A percentile compares a stretch with the other conserved stretches of the same genome.
Evolutionary conservation across 2,888 invertebrate species (phyloP).

Genomic region (Hybos culiciformis): DNA sequence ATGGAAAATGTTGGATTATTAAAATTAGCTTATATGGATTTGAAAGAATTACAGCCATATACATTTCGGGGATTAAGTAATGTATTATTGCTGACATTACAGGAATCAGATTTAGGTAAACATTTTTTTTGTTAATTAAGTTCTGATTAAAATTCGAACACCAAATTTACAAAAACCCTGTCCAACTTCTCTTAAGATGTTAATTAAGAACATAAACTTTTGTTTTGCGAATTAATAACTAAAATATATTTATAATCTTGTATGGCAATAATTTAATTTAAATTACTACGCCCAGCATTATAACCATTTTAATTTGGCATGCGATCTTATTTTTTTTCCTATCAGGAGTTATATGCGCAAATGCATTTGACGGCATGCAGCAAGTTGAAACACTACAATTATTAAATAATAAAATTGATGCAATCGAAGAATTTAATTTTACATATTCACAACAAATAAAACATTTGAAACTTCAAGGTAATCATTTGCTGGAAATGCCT

Average conservation of each 20-base stretch:
- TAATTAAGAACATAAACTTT: too few relatives aligned
- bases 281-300: too few relatives aligned
- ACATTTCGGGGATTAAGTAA: constrained; percentile 67
- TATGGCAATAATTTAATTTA: too few relatives aligned
- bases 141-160: too few relatives aligned
- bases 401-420: constrained; percentile 73
- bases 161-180: too few relatives aligned
- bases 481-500: constrained; percentile 70
- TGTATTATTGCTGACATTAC: constrained; percentile 59
- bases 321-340: too few relatives aligned
- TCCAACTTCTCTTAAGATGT: too few relatives aligned
- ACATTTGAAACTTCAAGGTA: constrained; percentile 61
- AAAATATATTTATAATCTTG: too few relatives aligned
- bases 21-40: constrained; percentile 72
- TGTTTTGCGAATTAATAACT: too few relatives aligned
- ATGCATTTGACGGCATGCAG: constrained; percentile 63
- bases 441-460: constrained; percentile 56
- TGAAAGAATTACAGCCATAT: constrained; percentile 52
- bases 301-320: too few relatives aligned
- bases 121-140: too few relatives aligned
- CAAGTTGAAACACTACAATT: constrained; percentile 61
- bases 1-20: constrained; percentile 69
- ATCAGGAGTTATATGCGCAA: constrained; percentile 53
- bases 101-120: constrained; percentile 70
- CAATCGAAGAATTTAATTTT: constrained; percentile 60